A percentile compares a stretch with the other conserved stretches of the same genome.
Evolutionary conservation across 2,797 vertebrate genomes (phyloP).

Genomic region (Eleutherodactylus coqui): DNA sequence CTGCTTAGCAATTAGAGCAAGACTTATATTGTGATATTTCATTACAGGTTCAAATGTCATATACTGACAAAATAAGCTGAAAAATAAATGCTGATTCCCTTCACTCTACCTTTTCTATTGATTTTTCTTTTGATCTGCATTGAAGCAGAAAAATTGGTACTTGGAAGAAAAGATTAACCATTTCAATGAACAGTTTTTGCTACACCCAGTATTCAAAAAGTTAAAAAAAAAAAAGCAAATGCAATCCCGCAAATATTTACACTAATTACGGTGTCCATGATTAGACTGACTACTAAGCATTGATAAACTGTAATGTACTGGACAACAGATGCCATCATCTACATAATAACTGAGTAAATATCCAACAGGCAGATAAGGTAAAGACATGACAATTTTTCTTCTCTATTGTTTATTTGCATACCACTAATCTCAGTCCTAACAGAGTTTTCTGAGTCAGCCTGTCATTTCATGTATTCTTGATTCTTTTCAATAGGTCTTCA

Average conservation of each 20-base stretch:
- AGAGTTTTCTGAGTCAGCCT: not conserved
- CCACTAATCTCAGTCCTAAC: not conserved
- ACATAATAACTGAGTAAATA: not conserved
- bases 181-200: conserved; percentile 13
- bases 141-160: conserved; percentile 35
- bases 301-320: not conserved
- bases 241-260: not conserved
- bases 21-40: conserved; percentile 52
- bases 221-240: not conserved
- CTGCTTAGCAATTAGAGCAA: conserved; percentile 58
- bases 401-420: not conserved
- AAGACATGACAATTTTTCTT: not conserved
- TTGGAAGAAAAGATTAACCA: conserved; percentile 45
- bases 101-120: conserved; percentile 34
- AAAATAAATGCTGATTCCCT: conserved; percentile 43
- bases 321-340: not conserved
- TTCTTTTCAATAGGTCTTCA: too few species aligned
- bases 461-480: too few species aligned
- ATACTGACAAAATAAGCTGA: conserved; percentile 54
- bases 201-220: not conserved
- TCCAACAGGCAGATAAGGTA: not conserved
- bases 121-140: conserved; percentile 51
- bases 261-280: not conserved
- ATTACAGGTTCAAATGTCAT: conserved; percentile 58
- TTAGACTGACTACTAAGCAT: not conserved